These are phyloP conservation scores for Stenotaenia linearis DNA, from an alignment of 2,888 invertebrate species.

Conservation along the genomic window DNA sequence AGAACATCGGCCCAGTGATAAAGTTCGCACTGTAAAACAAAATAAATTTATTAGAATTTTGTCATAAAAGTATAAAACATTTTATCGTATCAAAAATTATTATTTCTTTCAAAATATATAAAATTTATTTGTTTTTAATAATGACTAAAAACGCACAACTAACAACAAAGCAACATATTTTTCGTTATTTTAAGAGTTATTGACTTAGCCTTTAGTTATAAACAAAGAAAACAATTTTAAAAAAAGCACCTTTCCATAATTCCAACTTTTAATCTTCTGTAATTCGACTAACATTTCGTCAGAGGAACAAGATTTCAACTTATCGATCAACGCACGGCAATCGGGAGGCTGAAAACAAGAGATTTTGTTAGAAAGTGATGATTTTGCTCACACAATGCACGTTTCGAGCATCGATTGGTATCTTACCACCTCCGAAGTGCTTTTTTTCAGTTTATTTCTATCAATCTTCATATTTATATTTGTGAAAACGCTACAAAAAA, in stretches of 20 bases:
- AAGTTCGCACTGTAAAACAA: slow-evolving; percentile 59
- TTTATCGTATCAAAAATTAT: no score
- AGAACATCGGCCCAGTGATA: slow-evolving; percentile 80
- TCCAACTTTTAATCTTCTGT: slow-evolving; percentile 70
- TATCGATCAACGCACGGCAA: slow-evolving; percentile 69
- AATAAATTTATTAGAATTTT: no score
- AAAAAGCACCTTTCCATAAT: slow-evolving; percentile 61
- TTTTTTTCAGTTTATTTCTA: slow-evolving; percentile 69
- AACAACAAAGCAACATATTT: no score
- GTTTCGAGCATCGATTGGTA: no score
- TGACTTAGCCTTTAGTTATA: no score
- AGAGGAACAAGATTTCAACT: slow-evolving; percentile 59
- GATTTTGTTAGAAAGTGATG: no score
- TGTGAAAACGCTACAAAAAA: not conserved
- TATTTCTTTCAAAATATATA: no score
- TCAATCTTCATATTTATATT: slow-evolving; percentile 67
- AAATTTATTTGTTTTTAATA: no score
- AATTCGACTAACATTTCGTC: slow-evolving; percentile 62
- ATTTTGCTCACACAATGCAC: no score
- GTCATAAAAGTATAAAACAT: no score
- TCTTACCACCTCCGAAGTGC: slow-evolving; percentile 71
- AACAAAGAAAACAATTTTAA: not conserved
- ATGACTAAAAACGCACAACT: no score
- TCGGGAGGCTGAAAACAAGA: slow-evolving; percentile 56
- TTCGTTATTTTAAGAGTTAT: no score